These are phyloP conservation scores for Heliconius congener DNA, from an alignment of 1,140 invertebrate genomes.

Conservation along the genomic window DNA sequence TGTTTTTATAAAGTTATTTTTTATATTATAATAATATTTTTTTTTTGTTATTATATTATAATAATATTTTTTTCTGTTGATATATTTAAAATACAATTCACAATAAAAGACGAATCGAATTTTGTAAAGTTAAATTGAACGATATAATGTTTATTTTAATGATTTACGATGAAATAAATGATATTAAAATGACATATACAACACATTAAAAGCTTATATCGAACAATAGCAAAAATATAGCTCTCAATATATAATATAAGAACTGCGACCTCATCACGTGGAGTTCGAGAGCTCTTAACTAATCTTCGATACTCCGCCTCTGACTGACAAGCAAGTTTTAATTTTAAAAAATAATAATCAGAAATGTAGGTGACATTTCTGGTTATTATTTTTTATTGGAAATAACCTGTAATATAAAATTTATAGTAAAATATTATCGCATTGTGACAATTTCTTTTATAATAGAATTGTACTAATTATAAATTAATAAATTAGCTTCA, in stretches of 20 bases:
- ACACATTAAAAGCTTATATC: neutral
- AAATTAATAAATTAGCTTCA: too few species aligned
- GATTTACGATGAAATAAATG: too few species aligned
- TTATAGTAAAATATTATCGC: neutral
- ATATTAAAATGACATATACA: neutral
- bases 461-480: too few species aligned
- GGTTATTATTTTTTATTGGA: neutral
- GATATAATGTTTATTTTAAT: too few species aligned
- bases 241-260: neutral
- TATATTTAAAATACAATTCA: too few species aligned
- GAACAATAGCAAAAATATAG: neutral
- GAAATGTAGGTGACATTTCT: neutral
- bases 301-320: neutral
- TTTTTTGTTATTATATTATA: too few species aligned
- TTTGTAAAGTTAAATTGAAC: too few species aligned
- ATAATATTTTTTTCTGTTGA: too few species aligned
- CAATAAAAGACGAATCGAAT: too few species aligned
- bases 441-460: too few species aligned
- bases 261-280: neutral
- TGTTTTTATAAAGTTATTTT: too few species aligned
- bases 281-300: constrained; percentile 15
- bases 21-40: too few species aligned
- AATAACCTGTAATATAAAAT: neutral
- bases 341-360: neutral
- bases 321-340: neutral